Evolutionary conservation across 2,797 vertebrate species (phyloP).

Genomic region (Manis crassicaudata): DNA sequence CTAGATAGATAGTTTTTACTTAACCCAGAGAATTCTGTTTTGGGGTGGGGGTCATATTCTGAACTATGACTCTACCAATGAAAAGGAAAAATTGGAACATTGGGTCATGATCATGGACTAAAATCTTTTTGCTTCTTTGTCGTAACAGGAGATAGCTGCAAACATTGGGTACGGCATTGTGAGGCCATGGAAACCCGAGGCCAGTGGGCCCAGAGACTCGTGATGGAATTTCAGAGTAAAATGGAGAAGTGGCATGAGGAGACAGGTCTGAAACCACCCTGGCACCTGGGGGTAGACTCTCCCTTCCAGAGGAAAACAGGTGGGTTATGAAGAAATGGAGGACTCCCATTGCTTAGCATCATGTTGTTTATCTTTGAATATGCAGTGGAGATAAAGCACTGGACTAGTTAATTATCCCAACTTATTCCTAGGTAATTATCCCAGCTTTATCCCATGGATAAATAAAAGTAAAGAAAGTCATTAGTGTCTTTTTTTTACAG

Average conservation of each 20-base stretch:
- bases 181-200: conserved; percentile 94
- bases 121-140: conserved; percentile 55
- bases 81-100: neutral
- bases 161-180: conserved; percentile 95
- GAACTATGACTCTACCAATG: neutral
- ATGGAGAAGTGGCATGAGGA: conserved; percentile 86
- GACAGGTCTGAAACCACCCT: conserved; percentile 68
- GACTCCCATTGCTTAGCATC: neutral
- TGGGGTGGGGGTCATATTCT: conserved; percentile 6
- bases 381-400: neutral
- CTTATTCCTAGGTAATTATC: neutral
- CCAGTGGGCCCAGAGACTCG: conserved; percentile 93
- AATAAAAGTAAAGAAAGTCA: neutral
- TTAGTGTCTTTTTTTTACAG: neutral
- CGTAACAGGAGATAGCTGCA: conserved; percentile 92
- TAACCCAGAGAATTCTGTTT: neutral
- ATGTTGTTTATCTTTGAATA: neutral
- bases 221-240: conserved; percentile 92
- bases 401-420: no score
- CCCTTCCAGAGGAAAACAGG: conserved; percentile 86
- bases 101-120: neutral
- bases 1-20: neutral
- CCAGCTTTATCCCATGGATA: neutral
- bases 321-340: conserved; percentile 49
- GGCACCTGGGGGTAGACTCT: conserved; percentile 82